phyloP scores from a whole-genome alignment of 2,888 invertebrate genomes.

The Ectemnius continuus region DNA sequence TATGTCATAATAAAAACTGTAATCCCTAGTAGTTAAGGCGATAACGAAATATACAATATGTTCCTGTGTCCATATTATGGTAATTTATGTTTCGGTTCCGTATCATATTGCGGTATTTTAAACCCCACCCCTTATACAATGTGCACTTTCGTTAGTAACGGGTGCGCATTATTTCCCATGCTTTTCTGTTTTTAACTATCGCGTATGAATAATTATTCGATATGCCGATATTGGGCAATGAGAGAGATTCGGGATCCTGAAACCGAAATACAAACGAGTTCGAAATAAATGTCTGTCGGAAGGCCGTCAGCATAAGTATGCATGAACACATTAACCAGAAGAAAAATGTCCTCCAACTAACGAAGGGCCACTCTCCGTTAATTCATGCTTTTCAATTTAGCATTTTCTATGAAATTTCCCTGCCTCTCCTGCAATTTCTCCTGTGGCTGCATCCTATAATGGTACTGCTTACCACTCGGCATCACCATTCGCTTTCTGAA shows the following conservation, averaged over 20 bases:
- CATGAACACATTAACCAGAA: conserved; percentile 6
- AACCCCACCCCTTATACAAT: too few species aligned
- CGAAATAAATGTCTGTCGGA: neutral
- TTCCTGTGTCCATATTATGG: too few species aligned
- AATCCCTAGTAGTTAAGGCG: conserved; percentile 3
- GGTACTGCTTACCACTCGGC: conserved; percentile 93
- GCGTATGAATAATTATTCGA: too few species aligned
- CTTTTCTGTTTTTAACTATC: too few species aligned
- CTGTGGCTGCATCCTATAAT: conserved; percentile 32
- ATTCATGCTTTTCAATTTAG: conserved; percentile 25
- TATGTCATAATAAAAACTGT: too few species aligned
- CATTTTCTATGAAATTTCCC: neutral
- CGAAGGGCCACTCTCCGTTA: neutral
- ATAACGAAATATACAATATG: neutral
- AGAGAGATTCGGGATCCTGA: neutral
- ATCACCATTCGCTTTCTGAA: conserved; percentile 99
- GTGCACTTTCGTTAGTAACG: too few species aligned
- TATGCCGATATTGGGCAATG: neutral
- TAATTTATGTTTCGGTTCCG: too few species aligned
- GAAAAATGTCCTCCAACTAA: conserved; percentile 1
- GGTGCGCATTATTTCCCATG: too few species aligned
- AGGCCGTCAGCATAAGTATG: neutral
- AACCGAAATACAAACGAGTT: conserved; percentile 3
- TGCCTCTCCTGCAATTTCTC: conserved; percentile 7
- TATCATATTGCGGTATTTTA: too few species aligned